These are phyloP conservation scores for Drosophila eugracilis DNA, from an alignment of 1,140 invertebrate species.

Conservation along the genomic window DNA sequence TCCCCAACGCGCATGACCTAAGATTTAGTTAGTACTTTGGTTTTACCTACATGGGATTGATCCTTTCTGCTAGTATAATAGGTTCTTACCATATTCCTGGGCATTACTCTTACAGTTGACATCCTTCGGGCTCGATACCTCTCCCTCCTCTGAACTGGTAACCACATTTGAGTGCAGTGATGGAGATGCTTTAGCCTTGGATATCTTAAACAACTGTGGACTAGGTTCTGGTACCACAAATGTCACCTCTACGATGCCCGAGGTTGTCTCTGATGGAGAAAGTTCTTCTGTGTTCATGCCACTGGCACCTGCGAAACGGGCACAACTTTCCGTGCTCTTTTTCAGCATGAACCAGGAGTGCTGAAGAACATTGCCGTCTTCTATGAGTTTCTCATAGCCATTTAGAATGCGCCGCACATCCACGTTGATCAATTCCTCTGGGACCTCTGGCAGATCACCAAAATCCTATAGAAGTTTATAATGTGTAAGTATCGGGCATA, in stretches of 20 bases:
- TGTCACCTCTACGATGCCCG: background rate
- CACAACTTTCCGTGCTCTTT: conserved; percentile 56
- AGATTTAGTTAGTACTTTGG: conserved; percentile 8
- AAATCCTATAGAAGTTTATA: conserved; percentile 23
- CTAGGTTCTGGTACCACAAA: background rate
- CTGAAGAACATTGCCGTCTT: conserved; percentile 55
- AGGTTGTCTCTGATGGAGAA: background rate
- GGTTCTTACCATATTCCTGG: conserved; percentile 14
- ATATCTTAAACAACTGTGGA: background rate
- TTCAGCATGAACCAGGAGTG: conserved; percentile 58
- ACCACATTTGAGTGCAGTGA: background rate
- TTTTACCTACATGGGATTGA: conserved; percentile 30
- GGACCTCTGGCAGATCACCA: conserved; percentile 45
- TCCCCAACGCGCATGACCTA: conserved; percentile 32
- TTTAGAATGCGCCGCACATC: conserved; percentile 60
- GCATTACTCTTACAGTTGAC: background rate
- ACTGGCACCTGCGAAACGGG: conserved; percentile 29
- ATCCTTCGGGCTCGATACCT: background rate
- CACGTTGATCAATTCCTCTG: conserved; percentile 57
- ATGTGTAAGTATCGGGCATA: background rate
- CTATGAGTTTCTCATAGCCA: conserved; percentile 59
- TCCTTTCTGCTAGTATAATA: background rate
- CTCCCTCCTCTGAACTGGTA: background rate
- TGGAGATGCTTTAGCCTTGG: background rate
- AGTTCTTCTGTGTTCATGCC: conserved; percentile 2